Base-by-base conservation (phyloP, 2,888 invertebrate species). In the Andrena camellia region DNA sequence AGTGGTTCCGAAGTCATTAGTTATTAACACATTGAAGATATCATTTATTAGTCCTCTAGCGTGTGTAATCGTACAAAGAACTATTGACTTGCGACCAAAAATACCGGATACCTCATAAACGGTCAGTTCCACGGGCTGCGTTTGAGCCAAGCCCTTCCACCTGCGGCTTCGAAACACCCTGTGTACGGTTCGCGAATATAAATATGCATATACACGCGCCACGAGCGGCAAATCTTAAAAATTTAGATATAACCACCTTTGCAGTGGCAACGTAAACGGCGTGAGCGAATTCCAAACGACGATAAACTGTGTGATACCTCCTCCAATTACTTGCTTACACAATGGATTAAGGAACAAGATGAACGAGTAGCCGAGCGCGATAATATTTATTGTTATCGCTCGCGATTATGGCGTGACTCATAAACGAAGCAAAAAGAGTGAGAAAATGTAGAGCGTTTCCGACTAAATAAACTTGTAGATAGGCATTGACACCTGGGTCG, bases 201-300 rank as follows among this genome's bases (percentile, higher is more conserved):
- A 62, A 82, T 33, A 26, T 64, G 72, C 52, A 67, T 50, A 57
- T 74, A 71, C 62, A 67, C 75, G 78, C 67, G 20, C 71, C 83
- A 73, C 60, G 71, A 82, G 84, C 74, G 82, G 60, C 72, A 69
- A 85, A 48, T 84, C 64, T 77, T 77, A 31, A 80, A 72, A 80
- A 78, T 79, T 83, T 81, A 78, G 74, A 59, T 78, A 78, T 82
- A 80, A 67, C 68, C 68, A 57, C 26, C 23, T 85, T 80, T 74
- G 87, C 87, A 83, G 76, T 83, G 87, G 87, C 87, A 87, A 83
- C 81, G 76, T 85, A 57, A 17, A 83, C 71, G 81, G 73, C 76
- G 77, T 82, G n/a, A 84, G 76, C 63, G 70, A 80, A 85, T 85
- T 85, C 88, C 80, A 83, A 79, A 86, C 76, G 88, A 80, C 87